A percentile compares a stretch with the other conserved stretches of the same genome.
Evolutionary conservation across 2,113 vertebrate species (phyloP).

Genomic region (Dolichallabes microphthalmus): DNA sequence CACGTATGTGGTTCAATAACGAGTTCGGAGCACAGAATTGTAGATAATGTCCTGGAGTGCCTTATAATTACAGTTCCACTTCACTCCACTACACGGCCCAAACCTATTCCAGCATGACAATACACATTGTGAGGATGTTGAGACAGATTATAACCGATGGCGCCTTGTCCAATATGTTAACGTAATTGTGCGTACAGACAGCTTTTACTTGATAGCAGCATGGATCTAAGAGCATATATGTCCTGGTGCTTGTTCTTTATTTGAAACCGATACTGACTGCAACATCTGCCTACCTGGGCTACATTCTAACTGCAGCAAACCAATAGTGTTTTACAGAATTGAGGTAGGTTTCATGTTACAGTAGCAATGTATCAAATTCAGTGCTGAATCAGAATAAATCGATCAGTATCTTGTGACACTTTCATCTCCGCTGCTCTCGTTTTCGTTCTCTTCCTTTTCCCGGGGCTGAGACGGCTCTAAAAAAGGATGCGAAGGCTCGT

Average conservation of each 20-base stretch:
- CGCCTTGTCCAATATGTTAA: background rate
- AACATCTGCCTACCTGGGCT: background rate
- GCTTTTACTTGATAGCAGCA: background rate
- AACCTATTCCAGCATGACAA: too few relatives aligned
- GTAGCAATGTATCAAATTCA: background rate
- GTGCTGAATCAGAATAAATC: background rate
- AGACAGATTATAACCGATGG: background rate
- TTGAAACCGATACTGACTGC: background rate
- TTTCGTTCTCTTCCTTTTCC: conserved; percentile 17
- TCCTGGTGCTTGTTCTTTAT: background rate
- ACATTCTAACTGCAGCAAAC: background rate
- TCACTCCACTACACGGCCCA: too few relatives aligned
- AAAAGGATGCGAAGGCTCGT: conserved; percentile 16
- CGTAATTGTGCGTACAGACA: background rate
- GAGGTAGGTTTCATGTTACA: background rate
- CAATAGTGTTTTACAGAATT: background rate
- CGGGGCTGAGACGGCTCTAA: background rate
- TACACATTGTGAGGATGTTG: background rate
- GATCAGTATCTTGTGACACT: conserved; percentile 33
- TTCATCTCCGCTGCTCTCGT: conserved; percentile 63
- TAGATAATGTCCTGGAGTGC: too few relatives aligned
- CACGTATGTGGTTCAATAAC: too few relatives aligned
- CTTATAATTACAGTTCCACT: too few relatives aligned
- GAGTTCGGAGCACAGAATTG: too few relatives aligned
- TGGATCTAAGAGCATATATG: background rate